Base-by-base conservation (phyloP, 2,113 vertebrate genomes). In the Pollimyrus isidori region DNA sequence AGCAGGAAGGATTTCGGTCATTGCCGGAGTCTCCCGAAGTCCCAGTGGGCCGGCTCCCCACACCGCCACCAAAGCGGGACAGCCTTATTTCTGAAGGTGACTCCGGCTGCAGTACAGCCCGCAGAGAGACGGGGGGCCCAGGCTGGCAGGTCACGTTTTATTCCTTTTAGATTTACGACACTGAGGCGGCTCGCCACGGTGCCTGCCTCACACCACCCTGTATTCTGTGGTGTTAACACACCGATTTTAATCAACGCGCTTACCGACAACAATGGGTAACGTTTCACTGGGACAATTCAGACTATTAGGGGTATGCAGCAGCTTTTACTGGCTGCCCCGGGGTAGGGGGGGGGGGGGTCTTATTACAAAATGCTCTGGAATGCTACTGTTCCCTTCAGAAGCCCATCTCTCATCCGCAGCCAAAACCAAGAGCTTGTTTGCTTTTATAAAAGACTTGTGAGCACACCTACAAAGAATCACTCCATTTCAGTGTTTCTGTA, bases 71-170 rank as follows among this genome's bases (percentile, higher is more conserved):
- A 15, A 49, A 50, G 48, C 84, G 4, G 84, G 84, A 56, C 50
- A 26, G 30, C 85, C 85, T 56, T 87, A 87, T 87, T 87, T 87
- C 26, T 87, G 85, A 87, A 87, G 85, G 85, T 53, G 85, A 87
- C 48, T 87, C 50, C 15, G 3, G 56, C 85, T 87, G 26, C 85
- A 56, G 50, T 10, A 53, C 4, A 35, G 42, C 50, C 62, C 35
- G 2, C 45, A 87, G 48, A 15, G 50, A 39, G 1, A 53, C 21
- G 45, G 85, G 10, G 4, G 50, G 21, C 83, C 50, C 10, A 35
- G 26, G 13, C 85, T 87, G 85, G 26, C 50, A 11, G 85, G 85
- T 86, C 48, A 49, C 9, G 46, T 86, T 52, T 50, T 35, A 23
- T 86, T 26, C n/a, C 13, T 15, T 86, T 86, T 86, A 49, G 17